Base-by-base conservation (phyloP, 2,888 invertebrate species). In the Lampropteryx suffumata region DNA sequence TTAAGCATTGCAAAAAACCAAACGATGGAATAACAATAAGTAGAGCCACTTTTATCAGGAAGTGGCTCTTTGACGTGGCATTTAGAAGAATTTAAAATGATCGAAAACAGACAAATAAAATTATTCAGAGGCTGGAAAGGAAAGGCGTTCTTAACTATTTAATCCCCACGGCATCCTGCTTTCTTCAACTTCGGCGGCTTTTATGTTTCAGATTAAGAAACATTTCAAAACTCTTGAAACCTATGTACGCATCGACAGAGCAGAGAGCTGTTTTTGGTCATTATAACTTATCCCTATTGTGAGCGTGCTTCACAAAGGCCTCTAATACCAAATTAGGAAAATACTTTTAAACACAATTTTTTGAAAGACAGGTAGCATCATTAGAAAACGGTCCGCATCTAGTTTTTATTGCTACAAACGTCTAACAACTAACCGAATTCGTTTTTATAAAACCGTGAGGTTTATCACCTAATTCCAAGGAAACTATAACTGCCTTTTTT, bases 391-490 rank as follows among this genome's bases (percentile, higher is more conserved):
- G 42, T 33, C 51, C 47, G 36, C 28, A 33, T 6, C 32, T 34
- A 42, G 33, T 41, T 56, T 54, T 58, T 59, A 57, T 51, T 45
- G 43, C 27, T 35, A 44, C 44, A 40, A 44, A 47, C 47, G 35
- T 42, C 41, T 37, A 44, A 36, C 34, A 47, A 29, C 43, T 48
- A 27, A 44, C 50, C 26, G 43, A 34, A 50, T 51, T n/a, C 17
- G 49, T 39, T 27, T 33, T 29, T 10, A 55, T 52, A 57, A 59
- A 57, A 49, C 57, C 42, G 52, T 59, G 56, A 59, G 40, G 50
- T 62, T 62, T 59, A 62, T 62, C 62, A 62, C 62, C 57, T 56
- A 52, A 52, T 59, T 62, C 46, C 50, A 27, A 53, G 50, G 52
- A 57, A 59, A 52, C 49, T 50, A 37, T 59, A 57, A 62, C 51